Percentiles rank a stretch among this genome's conserved stretches.
These are phyloP conservation scores for Nestor notabilis DNA, from an alignment of 2,113 vertebrate genomes.

Conservation along the genomic window DNA sequence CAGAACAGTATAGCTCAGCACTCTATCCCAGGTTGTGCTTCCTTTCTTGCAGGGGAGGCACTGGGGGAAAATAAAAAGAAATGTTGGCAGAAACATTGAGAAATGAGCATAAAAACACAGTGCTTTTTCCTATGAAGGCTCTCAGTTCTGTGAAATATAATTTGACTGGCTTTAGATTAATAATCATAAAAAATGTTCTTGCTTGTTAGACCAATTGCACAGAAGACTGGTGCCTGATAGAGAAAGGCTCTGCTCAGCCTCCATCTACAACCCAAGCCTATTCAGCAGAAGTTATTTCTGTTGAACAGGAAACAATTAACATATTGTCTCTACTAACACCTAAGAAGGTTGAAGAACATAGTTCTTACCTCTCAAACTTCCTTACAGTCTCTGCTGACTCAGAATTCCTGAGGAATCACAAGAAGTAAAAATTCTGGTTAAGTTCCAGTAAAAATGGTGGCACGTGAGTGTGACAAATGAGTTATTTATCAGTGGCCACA, in stretches of 20 bases:
- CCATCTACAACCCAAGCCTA: background rate
- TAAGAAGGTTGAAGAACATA: background rate
- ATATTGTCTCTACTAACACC: background rate
- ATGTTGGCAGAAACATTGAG: background rate
- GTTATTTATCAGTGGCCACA: background rate
- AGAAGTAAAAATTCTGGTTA: background rate
- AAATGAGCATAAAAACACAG: background rate
- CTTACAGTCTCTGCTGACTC: background rate
- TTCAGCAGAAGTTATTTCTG: background rate
- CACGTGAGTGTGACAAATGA: background rate
- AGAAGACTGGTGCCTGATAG: background rate
- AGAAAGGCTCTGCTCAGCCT: background rate
- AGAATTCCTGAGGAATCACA: background rate
- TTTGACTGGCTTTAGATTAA: background rate
- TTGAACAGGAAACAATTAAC: conserved; percentile 9
- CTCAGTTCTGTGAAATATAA: background rate
- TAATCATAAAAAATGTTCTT: background rate
- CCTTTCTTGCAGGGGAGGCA: background rate
- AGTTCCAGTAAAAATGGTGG: background rate
- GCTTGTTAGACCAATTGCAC: background rate
- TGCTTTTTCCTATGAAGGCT: background rate
- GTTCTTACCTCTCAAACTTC: background rate
- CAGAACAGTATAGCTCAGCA: background rate
- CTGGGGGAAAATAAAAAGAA: background rate
- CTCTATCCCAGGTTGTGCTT: background rate